Percentiles rank a stretch among this genome's conserved stretches.
Conservation (phyloP, 2,888 invertebrate species). For the Dryobota labecula region DNA sequence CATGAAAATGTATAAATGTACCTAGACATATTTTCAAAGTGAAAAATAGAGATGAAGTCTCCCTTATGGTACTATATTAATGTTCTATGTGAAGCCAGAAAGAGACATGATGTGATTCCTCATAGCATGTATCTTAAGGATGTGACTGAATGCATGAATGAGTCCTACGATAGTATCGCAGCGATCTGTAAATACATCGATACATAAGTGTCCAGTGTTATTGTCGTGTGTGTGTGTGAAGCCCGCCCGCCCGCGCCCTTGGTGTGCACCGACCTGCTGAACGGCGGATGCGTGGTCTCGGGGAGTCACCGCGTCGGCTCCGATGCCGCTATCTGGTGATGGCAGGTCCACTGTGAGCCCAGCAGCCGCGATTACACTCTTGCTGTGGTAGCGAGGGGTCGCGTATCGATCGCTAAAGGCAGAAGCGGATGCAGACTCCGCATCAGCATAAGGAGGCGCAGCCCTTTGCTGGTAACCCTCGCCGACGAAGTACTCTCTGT, state of each 20-base stretch:
- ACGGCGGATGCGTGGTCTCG: conserved; percentile 95
- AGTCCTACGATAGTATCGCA: conserved; percentile 51
- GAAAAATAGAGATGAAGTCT: conserved; percentile 47
- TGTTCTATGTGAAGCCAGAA: conserved; percentile 39
- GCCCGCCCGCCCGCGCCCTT: conserved; percentile 87
- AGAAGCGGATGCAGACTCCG: conserved; percentile 91
- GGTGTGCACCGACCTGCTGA: conserved; percentile 94
- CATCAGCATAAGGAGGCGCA: conserved; percentile 90
- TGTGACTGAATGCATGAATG: conserved; percentile 61
- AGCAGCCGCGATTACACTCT: conserved; percentile 93
- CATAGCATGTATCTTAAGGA: conserved; percentile 28
- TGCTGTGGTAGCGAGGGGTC: conserved; percentile 93
- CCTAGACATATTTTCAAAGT: conserved; percentile 60
- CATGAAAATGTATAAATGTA: conserved; percentile 71
- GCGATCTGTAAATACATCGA: conserved; percentile 64
- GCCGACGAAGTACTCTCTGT: conserved; percentile 94
- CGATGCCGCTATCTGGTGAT: conserved; percentile 98
- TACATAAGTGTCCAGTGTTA: conserved; percentile 62
- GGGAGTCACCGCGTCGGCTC: conserved; percentile 97
- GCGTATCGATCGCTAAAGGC: conserved; percentile 93
- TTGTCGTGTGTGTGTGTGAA: conserved; percentile 70
- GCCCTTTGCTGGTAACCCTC: conserved; percentile 91
- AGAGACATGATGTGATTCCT: conserved; percentile 35
- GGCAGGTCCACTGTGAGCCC: conserved; percentile 98
- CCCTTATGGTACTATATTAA: conserved; percentile 18